Conservation (phyloP, 2,113 vertebrate genomes). For the Castor canadensis region DNA sequence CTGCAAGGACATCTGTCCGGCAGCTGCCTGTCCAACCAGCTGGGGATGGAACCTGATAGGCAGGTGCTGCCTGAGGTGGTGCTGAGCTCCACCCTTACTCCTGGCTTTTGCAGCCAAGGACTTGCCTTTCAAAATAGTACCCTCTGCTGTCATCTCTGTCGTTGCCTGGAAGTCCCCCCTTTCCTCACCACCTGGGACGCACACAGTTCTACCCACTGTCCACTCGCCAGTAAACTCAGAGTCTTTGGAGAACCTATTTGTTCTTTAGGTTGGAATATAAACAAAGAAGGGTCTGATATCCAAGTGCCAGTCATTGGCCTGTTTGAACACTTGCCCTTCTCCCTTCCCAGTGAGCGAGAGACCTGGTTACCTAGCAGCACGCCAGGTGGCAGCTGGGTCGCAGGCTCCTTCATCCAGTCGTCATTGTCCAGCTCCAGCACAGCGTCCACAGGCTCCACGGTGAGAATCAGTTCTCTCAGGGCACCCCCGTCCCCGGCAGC, state of each 20-base stretch:
- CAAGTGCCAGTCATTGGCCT: fast-evolving
- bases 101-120: background rate
- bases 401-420: conserved; percentile 85
- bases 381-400: conserved; percentile 74
- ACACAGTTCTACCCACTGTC: too few relatives aligned
- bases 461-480: conserved; percentile 64
- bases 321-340: too few relatives aligned
- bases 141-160: fast-evolving
- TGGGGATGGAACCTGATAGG: background rate
- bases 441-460: conserved; percentile 67
- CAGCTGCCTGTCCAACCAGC: background rate
- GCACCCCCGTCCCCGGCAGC: conserved; percentile 51
- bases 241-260: background rate
- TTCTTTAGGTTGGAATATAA: background rate
- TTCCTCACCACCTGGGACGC: fast-evolving
- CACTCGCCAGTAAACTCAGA: too few relatives aligned
- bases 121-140: background rate
- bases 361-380: conserved; percentile 80
- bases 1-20: background rate
- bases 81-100: background rate
- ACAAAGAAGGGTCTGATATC: too few relatives aligned
- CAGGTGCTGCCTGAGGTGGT: background rate
- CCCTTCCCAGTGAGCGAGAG: background rate
- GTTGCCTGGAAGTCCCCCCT: background rate
- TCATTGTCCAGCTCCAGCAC: conserved; percentile 84